phyloP scores from a whole-genome alignment of 1,140 invertebrate species.

The Danaus melanippus region DNA sequence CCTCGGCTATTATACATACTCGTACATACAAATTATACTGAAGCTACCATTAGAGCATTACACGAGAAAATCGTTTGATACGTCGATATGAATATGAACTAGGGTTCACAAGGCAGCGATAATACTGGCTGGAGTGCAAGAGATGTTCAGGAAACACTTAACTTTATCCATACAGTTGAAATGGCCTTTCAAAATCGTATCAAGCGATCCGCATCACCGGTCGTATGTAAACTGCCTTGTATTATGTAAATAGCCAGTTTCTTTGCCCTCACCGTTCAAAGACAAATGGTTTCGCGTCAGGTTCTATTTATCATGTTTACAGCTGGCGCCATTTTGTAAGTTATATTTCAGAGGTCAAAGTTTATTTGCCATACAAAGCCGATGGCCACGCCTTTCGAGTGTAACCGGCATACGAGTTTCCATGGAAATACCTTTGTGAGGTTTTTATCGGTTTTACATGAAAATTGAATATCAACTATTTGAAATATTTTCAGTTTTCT shows the following conservation, averaged over 20 bases:
- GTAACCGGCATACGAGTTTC: slow-evolving; percentile 9
- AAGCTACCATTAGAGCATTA: no score
- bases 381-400: slow-evolving; percentile 12
- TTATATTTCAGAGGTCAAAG: slow-evolving; percentile 17
- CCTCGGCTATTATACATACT: no score
- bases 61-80: background rate
- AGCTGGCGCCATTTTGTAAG: slow-evolving; percentile 14
- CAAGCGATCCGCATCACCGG: slow-evolving; percentile 18
- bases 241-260: slow-evolving; percentile 52
- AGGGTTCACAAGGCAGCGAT: background rate
- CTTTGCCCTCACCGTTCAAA: slow-evolving; percentile 24
- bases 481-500: background rate
- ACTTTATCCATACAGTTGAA: slow-evolving; percentile 8
- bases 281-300: slow-evolving; percentile 51
- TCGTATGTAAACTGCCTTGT: slow-evolving; percentile 27
- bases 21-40: no score
- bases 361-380: slow-evolving; percentile 11
- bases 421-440: slow-evolving; percentile 14
- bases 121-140: slow-evolving; percentile 14
- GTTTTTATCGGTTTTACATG: slow-evolving; percentile 11
- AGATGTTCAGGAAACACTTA: slow-evolving; percentile 7
- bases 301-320: slow-evolving; percentile 47
- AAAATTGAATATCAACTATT: slow-evolving; percentile 12
- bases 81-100: slow-evolving; percentile 3
- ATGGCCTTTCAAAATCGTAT: slow-evolving; percentile 27